Evolutionary conservation across 2,888 invertebrate species (phyloP), one percentile per base, ranked within the genome.

Genomic region (Heliconius sara): DNA sequence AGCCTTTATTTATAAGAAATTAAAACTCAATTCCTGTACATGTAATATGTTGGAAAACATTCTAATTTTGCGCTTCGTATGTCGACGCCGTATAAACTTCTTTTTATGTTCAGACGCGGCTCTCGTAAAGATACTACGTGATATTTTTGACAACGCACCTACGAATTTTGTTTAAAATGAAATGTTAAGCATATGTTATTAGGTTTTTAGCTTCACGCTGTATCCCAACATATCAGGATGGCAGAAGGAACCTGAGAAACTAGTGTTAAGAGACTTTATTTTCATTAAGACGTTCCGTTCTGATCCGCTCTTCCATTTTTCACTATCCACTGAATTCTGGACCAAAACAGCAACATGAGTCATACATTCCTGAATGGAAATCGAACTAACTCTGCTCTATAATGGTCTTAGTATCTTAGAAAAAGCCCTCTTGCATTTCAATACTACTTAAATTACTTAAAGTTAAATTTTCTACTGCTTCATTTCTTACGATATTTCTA

Each of bases 81-180:
- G 82, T 82, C 84, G 82, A 84, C 84, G 84, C 84, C 83, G 85
- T 90, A 89, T 91, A 93, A 93, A 93, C 85, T 91, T 91, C 88
- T 91, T 93, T 93, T 93, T 93, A 93, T 90, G 92, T 89, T 88
- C 89, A 90, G 91, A 92, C 91, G 90, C 89, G 91, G 89, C 85
- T 88, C 87, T 86, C 90, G 89, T 94, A 93, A 94, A 94, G 89
- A 86, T 85, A 82, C 86, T 90, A 93, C 94, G 94, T 94, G 94
- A 93, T 91, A 90, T 91, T 91, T 93, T 92, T 92, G 91, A 91
- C 91, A 92, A 92, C 88, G 86, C 85, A 83, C 85, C 81, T 84
- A 80, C 85, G 83, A 84, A 84, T 83, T 87, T 78, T 47, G 47
- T 85, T 83, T 84, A 81, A 87, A 89, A 89, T 88, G 89, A 88